Conservation (phyloP, 2,113 vertebrate species). For the Hippocampus comes region DNA sequence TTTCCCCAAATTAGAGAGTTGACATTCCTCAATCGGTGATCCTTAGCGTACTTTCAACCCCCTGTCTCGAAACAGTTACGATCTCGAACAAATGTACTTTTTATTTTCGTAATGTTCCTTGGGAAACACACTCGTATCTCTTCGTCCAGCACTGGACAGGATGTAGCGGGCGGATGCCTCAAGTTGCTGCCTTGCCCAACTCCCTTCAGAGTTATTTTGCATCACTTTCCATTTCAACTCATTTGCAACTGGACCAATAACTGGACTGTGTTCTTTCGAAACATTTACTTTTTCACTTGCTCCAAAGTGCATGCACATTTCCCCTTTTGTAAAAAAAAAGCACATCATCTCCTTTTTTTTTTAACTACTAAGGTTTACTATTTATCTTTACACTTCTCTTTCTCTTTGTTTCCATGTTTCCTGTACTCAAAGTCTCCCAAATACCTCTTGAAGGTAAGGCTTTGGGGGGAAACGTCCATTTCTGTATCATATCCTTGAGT, state of each 20-base stretch:
- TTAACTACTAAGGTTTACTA: not conserved
- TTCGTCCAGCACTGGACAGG: not conserved
- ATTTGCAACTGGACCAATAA: no score
- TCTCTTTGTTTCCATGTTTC: constrained; percentile 55
- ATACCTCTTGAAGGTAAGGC: constrained; percentile 80
- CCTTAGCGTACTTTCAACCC: not conserved
- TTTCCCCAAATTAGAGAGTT: constrained; percentile 18
- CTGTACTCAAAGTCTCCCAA: constrained; percentile 76
- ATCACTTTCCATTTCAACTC: no score
- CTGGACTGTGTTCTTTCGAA: no score
- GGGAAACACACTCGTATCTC: not conserved
- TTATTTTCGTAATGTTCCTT: not conserved
- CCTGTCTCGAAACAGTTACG: not conserved
- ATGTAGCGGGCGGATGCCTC: not conserved
- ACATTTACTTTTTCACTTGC: no score
- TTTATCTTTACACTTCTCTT: constrained; percentile 32
- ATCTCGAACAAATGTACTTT: not conserved
- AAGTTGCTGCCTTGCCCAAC: not conserved
- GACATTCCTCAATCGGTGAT: not conserved
- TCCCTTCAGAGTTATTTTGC: not conserved
- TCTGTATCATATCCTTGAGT: not conserved
- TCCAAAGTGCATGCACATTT: not conserved
- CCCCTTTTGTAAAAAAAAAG: not conserved
- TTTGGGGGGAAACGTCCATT: not conserved
- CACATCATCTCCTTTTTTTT: not conserved